Base-by-base conservation (phyloP, 2,113 vertebrate species). In the Oncorhynchus masou region DNA sequence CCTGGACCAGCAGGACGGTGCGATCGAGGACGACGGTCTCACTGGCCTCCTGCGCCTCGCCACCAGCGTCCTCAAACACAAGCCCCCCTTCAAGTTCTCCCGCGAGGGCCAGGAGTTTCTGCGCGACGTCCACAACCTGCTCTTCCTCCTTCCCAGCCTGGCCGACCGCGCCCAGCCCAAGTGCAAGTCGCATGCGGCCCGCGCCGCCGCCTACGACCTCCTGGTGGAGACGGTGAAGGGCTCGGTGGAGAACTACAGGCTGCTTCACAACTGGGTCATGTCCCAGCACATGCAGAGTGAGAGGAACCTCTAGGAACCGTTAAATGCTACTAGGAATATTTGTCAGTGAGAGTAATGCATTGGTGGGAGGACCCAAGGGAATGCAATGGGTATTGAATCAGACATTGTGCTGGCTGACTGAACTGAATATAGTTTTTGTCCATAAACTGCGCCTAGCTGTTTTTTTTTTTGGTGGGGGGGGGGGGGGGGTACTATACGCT, bases 191-290 rank as follows among this genome's bases (percentile, higher is more conserved):
- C 97, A 99, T 85, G 95, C 97, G 20, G 97, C 97, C 62, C 93
- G 98, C 24, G 97, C 97, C 34, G 98, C 98, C 31, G 97, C 98
- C 75, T 99, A 98, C 1, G 98, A 99, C 90, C 92, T 99, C 75
- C 89, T 99, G 88, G 97, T 99, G 88, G 98, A 99, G 85, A 96
- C 98, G 90, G 97, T 99, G 20, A 99, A 98, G 79, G 97, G 96
- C 1, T 99, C 97, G 0, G 96, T 97, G 87, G 98, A 99, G 78
- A 99, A 99, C 93, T 99, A 99, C 92, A 94, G 98, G 51, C 94
- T 99, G 69, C 96, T 99, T 29, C 98, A 99, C 92, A 99, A 99
- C 91, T 99, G 97, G 97, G 98, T 99, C 74, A 99, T 99, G 98
- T 95, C 98, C 0, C 98, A 99, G 84, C 98, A 99, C 87, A 98